Base-by-base conservation (phyloP, 2,113 vertebrate genomes). In the Hippocampus zosterae region DNA sequence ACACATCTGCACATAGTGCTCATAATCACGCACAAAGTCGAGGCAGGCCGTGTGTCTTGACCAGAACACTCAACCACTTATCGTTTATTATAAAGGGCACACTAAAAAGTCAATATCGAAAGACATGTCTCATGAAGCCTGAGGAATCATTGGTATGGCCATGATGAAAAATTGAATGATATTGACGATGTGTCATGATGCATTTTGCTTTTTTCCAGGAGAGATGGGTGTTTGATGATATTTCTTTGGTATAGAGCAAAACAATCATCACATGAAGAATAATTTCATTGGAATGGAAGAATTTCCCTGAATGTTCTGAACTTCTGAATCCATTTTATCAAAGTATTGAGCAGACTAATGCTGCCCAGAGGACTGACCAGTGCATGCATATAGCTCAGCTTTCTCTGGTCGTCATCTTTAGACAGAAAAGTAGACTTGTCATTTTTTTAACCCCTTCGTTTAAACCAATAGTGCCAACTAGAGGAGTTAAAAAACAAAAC, bases 21-120 rank as follows among this genome's bases (percentile, higher is more conserved):
- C 46, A 62, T 84, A 85, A 85, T 86, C 83, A 80, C 83, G 66
- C 76, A 71, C 12, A 77, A 77, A 84, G 77, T 81, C 62, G 50
- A 85, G 74, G 77, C 76, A 71, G 77, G 77, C 82, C 29, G 57
- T 18, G 27, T 60, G 66, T 68, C 83, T 72, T 69, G 74, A 79
- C 74, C 80, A 69, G 68, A 81, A 73, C 86, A 60, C 80, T 88
- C 78, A 74, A 77, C 84, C 78, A 79, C 73, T 67, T 83, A 81
- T 71, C 69, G 74, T 81, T 75, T 77, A 79, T 85, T 78, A 87
- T 74, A 70, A 77, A 76, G 57, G 55, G 68, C 74, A 76, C 25
- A 79, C 72, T 78, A 72, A 68, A 75, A 84, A 66, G 65, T 80
- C 80, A 74, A 80, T 76, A 55, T 64, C 52, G 77, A 84, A 80